Evolutionary conservation across 2,113 vertebrate genomes (phyloP), one percentile per base, ranked within the genome.

Genomic region (Phoxinus phoxinus): DNA sequence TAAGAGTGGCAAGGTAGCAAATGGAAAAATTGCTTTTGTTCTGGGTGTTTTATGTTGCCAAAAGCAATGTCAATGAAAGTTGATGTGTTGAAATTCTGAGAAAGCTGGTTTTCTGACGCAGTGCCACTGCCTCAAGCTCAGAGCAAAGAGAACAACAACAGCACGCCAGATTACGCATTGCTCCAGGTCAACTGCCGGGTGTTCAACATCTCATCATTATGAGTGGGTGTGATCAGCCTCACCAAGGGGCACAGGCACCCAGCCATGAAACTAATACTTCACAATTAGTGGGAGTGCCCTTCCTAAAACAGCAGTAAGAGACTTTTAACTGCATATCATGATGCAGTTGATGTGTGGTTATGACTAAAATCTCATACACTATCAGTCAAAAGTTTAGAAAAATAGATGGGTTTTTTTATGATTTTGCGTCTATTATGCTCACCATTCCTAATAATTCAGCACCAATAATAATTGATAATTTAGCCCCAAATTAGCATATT

Each of bases 161-260:
- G 53, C 17, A 53, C 27, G 35, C 23, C 41, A 59, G 65, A 75
- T 76, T 74, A 78, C 67, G 19, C n/a, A 61, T 71, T 51, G 81
- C 81, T 85, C 69, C 51, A 41, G 84, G 76, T 87, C 76, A 87
- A 82, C 58, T 83, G 77, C 56, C 30, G 84, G 61, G 46, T 88
- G 80, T 86, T 85, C 82, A 51, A 81, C 84, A 81, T 84, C 65
- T 84, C 51, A 63, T 88, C 76, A 81, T 87, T 53, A 84, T 56
- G 75, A 84, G 69, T 44, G 44, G 81, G 44, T 84, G 69, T 59
- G 59, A 85, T 88, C 59, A 71, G 35, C 30, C 44, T 58, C 44
- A 51, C 4, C 11, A 61, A 84, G 77, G 80, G 77, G 59, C 85
- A 65, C 46, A 75, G 15, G 71, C 81, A 80, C 30, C 30, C 63